Conservation (phyloP, 2,797 vertebrate genomes). For the Alectoris magna region DNA sequence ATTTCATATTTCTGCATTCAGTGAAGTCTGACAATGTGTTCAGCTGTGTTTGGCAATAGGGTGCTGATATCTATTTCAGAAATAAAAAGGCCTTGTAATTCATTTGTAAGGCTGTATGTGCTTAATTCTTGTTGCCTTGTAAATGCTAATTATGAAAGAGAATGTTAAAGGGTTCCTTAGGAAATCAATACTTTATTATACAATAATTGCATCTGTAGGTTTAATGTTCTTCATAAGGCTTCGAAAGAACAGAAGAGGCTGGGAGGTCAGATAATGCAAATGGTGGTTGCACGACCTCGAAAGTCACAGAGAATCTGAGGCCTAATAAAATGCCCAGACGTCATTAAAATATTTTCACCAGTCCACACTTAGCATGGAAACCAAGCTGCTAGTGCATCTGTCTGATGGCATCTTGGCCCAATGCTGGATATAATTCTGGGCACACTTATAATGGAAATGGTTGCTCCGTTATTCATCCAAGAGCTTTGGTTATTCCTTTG, state of each 20-base stretch:
- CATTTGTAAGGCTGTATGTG: slow-evolving; percentile 65
- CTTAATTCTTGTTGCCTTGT: slow-evolving; percentile 75
- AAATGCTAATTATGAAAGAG: slow-evolving; percentile 81
- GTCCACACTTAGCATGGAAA: slow-evolving; percentile 69
- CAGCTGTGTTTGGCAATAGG: background rate
- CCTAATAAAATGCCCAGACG: slow-evolving; percentile 60
- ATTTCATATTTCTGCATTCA: background rate
- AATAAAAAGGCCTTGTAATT: slow-evolving; percentile 66
- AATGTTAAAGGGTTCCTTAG: slow-evolving; percentile 76
- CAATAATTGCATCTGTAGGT: slow-evolving; percentile 82
- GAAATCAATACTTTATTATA: slow-evolving; percentile 85
- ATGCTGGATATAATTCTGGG: slow-evolving; percentile 51
- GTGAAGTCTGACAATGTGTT: background rate
- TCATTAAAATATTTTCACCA: slow-evolving; percentile 70
- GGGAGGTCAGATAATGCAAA: slow-evolving; percentile 73
- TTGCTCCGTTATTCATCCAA: slow-evolving; percentile 36
- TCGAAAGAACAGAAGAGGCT: slow-evolving; percentile 72
- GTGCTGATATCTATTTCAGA: slow-evolving; percentile 58
- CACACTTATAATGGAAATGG: slow-evolving; percentile 56
- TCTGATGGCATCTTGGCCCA: slow-evolving; percentile 60
- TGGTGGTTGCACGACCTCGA: slow-evolving; percentile 72
- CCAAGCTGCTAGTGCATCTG: slow-evolving; percentile 60
- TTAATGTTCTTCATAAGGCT: slow-evolving; percentile 76
- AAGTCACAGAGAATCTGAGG: slow-evolving; percentile 72
- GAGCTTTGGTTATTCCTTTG: slow-evolving; percentile 64